These are phyloP conservation scores for Lobophora halterata DNA, from an alignment of 2,888 invertebrate species.

Conservation along the genomic window DNA sequence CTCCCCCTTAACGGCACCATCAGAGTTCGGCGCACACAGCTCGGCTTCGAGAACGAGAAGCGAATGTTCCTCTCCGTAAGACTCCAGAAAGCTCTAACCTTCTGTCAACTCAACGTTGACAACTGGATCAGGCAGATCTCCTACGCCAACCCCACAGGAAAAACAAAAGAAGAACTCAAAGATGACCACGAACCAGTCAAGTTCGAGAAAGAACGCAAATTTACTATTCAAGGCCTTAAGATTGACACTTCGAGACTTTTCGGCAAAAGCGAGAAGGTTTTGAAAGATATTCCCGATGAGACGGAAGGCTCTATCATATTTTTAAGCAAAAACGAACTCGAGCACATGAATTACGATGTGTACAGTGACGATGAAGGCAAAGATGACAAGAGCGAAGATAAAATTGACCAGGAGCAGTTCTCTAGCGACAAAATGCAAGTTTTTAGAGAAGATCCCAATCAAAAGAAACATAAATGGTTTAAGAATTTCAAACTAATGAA, in stretches of 20 bases:
- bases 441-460: slow-evolving; percentile 70
- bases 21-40: slow-evolving; percentile 77
- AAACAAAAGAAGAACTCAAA: slow-evolving; percentile 75
- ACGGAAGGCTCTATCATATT: slow-evolving; percentile 85
- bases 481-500: slow-evolving; percentile 80
- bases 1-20: slow-evolving; percentile 65
- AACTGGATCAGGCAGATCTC: slow-evolving; percentile 83
- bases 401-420: slow-evolving; percentile 63
- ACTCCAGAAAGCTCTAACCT: slow-evolving; percentile 83
- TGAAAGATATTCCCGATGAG: slow-evolving; percentile 79
- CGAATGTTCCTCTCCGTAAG: slow-evolving; percentile 83
- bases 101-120: slow-evolving; percentile 83
- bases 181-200: slow-evolving; percentile 76
- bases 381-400: slow-evolving; percentile 69
- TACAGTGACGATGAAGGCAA: slow-evolving; percentile 76
- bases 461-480: slow-evolving; percentile 85
- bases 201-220: slow-evolving; percentile 76
- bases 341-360: slow-evolving; percentile 81
- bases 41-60: slow-evolving; percentile 83
- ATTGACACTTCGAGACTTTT: slow-evolving; percentile 74
- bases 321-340: slow-evolving; percentile 83
- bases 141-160: slow-evolving; percentile 66
- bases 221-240: slow-evolving; percentile 74
- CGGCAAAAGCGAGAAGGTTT: slow-evolving; percentile 75
- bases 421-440: slow-evolving; percentile 75